Evolutionary conservation across 2,888 invertebrate genomes (phyloP), one percentile per base, ranked within the genome.

Genomic region (Xestia c-nigrum): DNA sequence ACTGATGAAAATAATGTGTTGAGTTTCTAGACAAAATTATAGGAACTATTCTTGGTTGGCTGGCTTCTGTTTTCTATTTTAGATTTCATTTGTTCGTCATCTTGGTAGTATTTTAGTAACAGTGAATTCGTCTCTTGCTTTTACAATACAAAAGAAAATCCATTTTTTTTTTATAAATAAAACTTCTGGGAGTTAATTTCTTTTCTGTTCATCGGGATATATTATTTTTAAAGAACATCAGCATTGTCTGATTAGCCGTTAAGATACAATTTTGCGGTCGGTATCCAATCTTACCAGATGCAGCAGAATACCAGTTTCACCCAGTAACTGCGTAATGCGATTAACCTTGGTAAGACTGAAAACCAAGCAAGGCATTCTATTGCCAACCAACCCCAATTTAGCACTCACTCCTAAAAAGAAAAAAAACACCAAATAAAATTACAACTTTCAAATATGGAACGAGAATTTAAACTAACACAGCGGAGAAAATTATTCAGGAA

Each of bases 401-500:
- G 3, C 12, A 19, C 0, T 16, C 3, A 5, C 21, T 5, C 14
- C 3, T 16, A 55, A 72, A 59, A 31, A 43, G 31, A 38, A 50
- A 38, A 50, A 38, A 43, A 50, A 0, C 0, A n/a, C 19, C 6
- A 61, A 47, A 10, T 38, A 65, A 52, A 76, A 72, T 47, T 5
- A 43, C 40, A 46, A 47, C 59, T 65, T 74, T 86, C 64, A 80
- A 85, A 83, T 76, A 78, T 65, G 72, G 63, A 83, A 80, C 75
- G 55, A 66, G 19, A 79, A 85, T 74, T 87, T 69, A 70, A 86
- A 88, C 69, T 86, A 81, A 85, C 76, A 76, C 65, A 40, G 40
- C 70, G 50, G 24, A 68, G 55, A 77, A 80, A 80, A 80, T 79
- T 84, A 81, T 84, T 83, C 86, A 78, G 63, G 50, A 84, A 77